A percentile compares a stretch with the other conserved stretches of the same genome.
phyloP scores from a whole-genome alignment of 2,888 invertebrate genomes.

The Beris morrisii region DNA sequence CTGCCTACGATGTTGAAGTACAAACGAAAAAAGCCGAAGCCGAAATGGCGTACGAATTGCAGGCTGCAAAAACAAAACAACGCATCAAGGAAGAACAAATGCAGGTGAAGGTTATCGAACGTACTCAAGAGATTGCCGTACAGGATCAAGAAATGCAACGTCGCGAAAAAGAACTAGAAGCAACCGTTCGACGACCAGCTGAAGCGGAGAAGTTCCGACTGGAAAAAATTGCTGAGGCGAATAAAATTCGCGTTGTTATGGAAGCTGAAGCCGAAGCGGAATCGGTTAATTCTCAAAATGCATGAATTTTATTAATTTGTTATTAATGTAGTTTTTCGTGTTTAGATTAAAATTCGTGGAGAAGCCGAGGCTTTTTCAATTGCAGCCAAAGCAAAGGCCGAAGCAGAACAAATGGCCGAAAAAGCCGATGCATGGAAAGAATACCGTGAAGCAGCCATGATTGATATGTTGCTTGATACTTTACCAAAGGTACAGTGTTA shows the following conservation, averaged over 20 bases:
- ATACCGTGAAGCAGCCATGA: constrained; percentile 93
- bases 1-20: constrained; percentile 95
- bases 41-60: constrained; percentile 89
- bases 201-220: constrained; percentile 91
- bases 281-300: constrained; percentile 59
- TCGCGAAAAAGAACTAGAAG: constrained; percentile 88
- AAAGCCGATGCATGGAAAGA: constrained; percentile 97
- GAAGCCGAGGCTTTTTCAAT: constrained; percentile 93
- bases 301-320: background rate
- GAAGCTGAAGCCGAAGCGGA: constrained; percentile 97
- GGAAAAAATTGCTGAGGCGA: constrained; percentile 94
- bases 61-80: constrained; percentile 95
- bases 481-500: constrained; percentile 78
- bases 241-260: constrained; percentile 81
- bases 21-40: constrained; percentile 88
- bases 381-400: constrained; percentile 91
- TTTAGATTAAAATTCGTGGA: constrained; percentile 70
- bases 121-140: constrained; percentile 90
- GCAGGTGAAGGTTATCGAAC: constrained; percentile 92
- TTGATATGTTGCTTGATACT: constrained; percentile 94
- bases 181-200: constrained; percentile 89
- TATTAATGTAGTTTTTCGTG: background rate
- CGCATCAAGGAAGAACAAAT: constrained; percentile 95
- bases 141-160: constrained; percentile 96
- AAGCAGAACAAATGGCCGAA: constrained; percentile 95